Evolutionary conservation across 2,888 invertebrate genomes (phyloP).

Genomic region (Watsonalla binaria): DNA sequence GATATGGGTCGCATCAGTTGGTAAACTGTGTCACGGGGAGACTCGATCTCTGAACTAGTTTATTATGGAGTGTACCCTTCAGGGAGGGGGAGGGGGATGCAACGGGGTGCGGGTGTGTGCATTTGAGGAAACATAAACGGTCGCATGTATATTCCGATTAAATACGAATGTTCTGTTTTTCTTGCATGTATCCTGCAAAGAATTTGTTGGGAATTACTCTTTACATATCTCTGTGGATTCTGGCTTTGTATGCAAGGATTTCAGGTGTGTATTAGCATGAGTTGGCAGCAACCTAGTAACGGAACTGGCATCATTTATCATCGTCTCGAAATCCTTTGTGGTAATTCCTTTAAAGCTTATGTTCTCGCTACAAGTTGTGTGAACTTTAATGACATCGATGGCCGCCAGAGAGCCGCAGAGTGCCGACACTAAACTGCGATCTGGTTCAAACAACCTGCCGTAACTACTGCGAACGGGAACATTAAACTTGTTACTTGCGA

Average conservation of each 20-base stretch:
- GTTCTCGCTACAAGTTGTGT: constrained; percentile 28
- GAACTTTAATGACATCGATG: constrained; percentile 30
- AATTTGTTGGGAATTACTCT: too few species aligned
- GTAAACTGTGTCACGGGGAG: not conserved
- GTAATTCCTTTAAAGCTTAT: constrained; percentile 16
- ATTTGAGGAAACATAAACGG: not conserved
- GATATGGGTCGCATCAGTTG: not conserved
- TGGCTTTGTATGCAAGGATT: too few species aligned
- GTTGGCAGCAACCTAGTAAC: too few species aligned
- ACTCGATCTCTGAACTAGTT: constrained; percentile 7
- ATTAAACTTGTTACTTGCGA: constrained; percentile 47
- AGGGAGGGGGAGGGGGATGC: constrained; percentile 1
- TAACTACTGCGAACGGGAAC: constrained; percentile 24
- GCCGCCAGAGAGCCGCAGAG: constrained; percentile 22
- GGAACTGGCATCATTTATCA: constrained; percentile 10
- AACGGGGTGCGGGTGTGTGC: not conserved
- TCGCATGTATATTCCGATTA: not conserved
- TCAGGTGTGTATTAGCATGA: too few species aligned
- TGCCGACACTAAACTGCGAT: constrained; percentile 20
- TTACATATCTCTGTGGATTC: too few species aligned
- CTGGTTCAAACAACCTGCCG: constrained; percentile 20
- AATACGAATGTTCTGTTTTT: too few species aligned
- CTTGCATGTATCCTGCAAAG: too few species aligned
- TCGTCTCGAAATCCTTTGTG: constrained; percentile 13
- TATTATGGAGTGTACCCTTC: constrained; percentile 5